These are phyloP conservation scores for Trichomycterus rosablanca DNA, from an alignment of 2,113 vertebrate genomes.

Conservation along the genomic window DNA sequence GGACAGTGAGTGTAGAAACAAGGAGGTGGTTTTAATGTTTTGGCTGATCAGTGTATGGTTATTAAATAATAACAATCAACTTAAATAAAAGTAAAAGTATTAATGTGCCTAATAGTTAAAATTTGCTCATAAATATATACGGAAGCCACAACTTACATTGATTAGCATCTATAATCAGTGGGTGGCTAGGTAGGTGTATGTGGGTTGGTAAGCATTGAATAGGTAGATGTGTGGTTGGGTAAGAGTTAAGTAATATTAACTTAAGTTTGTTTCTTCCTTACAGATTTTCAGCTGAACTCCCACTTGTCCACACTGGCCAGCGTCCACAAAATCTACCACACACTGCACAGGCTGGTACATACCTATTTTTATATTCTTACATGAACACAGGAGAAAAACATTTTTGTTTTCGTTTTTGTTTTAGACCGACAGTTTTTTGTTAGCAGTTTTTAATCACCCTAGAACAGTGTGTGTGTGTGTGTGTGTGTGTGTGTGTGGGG, in stretches of 20 bases:
- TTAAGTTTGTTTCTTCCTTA: conserved; percentile 42
- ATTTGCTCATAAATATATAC: too few relatives aligned
- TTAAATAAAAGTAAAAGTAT: not conserved
- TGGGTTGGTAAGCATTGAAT: too few relatives aligned
- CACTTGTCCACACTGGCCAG: conserved; percentile 98
- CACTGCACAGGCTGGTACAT: conserved; percentile 97
- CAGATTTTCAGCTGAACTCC: conserved; percentile 98
- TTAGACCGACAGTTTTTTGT: not conserved
- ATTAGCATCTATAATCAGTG: not conserved
- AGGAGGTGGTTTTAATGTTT: too few relatives aligned
- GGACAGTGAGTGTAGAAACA: too few relatives aligned
- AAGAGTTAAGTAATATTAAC: conserved; percentile 14
- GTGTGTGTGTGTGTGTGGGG: too few relatives aligned
- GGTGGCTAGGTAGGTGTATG: not conserved
- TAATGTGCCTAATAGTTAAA: too few relatives aligned
- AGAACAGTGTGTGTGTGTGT: too few relatives aligned
- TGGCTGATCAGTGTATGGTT: too few relatives aligned
- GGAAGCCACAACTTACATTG: not conserved
- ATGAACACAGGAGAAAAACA: too few relatives aligned
- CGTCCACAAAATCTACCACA: conserved; percentile 99
- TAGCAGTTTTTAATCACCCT: not conserved
- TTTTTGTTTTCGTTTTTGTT: not conserved
- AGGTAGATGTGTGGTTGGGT: conserved; percentile 3
- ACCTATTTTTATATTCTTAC: conserved; percentile 36
- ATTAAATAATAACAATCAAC: too few relatives aligned